Evolutionary conservation across 2,113 vertebrate genomes (phyloP).

Genomic region (Lycocorax pyrrhopterus): DNA sequence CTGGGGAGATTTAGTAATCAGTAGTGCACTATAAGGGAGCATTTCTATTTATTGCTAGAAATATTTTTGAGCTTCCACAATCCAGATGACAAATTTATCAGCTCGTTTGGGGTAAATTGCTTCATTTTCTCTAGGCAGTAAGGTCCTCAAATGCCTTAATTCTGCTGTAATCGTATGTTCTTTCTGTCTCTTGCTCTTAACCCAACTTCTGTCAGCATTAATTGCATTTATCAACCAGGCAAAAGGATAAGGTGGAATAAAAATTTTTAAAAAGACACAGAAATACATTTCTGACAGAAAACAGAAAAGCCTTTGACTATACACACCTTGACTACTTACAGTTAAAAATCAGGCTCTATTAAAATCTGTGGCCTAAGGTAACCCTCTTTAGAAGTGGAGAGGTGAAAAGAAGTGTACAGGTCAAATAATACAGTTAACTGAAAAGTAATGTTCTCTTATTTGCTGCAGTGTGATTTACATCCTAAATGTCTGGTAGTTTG

Average conservation of each 20-base stretch:
- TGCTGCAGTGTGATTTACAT: not conserved
- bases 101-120: not conserved
- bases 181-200: not conserved
- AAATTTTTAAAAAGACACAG: not conserved
- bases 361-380: not conserved
- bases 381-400: not conserved
- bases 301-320: not conserved
- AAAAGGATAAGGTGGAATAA: not conserved
- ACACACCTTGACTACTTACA: not conserved
- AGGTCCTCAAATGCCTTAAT: not conserved
- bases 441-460: not conserved
- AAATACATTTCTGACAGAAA: not conserved
- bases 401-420: not conserved
- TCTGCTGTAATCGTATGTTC: not conserved
- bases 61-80: not conserved
- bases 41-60: not conserved
- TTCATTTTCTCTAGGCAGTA: not conserved
- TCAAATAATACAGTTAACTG: not conserved
- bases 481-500: not conserved
- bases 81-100: not conserved
- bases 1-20: not conserved
- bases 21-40: not conserved
- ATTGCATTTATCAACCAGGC: not conserved
- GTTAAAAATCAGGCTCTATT: not conserved
- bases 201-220: not conserved